Conservation (phyloP, 2,888 invertebrate species). For the Calameuta idolon region DNA sequence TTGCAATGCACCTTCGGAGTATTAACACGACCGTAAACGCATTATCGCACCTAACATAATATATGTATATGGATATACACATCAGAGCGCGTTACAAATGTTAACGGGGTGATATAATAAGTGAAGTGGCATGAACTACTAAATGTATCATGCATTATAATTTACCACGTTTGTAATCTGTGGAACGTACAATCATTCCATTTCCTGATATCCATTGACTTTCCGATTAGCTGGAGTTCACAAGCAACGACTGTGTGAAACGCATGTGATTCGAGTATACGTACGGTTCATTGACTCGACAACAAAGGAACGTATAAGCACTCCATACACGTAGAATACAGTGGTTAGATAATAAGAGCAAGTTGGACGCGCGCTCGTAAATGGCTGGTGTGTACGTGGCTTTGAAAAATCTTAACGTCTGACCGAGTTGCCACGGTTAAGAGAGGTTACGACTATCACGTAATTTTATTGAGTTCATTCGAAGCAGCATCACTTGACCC, state of each 20-base stretch:
- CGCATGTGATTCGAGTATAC: not conserved
- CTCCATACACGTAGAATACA: not conserved
- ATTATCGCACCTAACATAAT: slow-evolving; percentile 31
- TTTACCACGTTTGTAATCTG: not conserved
- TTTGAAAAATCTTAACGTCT: not conserved
- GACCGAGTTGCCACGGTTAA: not conserved
- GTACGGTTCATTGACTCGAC: not conserved
- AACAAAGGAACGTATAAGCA: not conserved
- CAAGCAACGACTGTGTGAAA: not conserved
- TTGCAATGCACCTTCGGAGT: not conserved
- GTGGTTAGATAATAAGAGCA: not conserved
- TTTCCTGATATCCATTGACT: slow-evolving; percentile 5
- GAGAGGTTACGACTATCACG: not conserved
- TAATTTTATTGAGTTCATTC: not conserved
- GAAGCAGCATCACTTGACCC: not conserved
- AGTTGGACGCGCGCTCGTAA: not conserved
- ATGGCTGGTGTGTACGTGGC: not conserved
- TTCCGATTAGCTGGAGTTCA: not conserved
- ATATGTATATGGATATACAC: not conserved
- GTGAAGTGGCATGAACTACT: not conserved
- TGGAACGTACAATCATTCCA: not conserved
- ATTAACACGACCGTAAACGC: slow-evolving; percentile 44
- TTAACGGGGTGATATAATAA: not conserved
- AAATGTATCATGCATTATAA: not conserved
- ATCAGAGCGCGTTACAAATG: not conserved